These are phyloP conservation scores for Allobates femoralis DNA, from an alignment of 2,797 vertebrate species.

Conservation along the genomic window DNA sequence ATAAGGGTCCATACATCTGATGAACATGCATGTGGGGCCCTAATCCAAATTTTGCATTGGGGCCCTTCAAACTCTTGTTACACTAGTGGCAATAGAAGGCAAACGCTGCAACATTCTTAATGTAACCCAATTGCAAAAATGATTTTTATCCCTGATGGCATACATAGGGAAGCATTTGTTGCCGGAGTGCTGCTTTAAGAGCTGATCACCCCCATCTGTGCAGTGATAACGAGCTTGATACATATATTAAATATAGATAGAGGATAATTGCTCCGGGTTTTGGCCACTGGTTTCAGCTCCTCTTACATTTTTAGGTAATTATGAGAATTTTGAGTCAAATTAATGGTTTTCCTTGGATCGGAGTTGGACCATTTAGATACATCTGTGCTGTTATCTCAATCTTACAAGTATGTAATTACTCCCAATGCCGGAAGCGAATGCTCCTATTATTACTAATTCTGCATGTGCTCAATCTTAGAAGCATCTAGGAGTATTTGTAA, in stretches of 20 bases:
- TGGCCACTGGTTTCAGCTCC: too few species aligned
- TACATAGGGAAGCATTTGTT: too few species aligned
- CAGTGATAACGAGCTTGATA: neutral
- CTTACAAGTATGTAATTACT: conserved; percentile 32
- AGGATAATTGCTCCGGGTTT: neutral
- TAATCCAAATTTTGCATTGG: too few species aligned
- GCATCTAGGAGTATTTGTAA: conserved; percentile 27
- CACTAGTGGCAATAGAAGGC: too few species aligned
- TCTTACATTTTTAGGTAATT: neutral
- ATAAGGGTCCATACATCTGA: too few species aligned
- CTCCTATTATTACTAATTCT: neutral
- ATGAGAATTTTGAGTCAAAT: neutral
- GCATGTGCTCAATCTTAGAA: neutral
- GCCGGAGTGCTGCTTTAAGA: too few species aligned
- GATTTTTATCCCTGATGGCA: too few species aligned
- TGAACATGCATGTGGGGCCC: too few species aligned
- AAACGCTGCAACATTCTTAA: too few species aligned
- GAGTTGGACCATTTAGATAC: neutral
- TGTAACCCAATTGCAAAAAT: too few species aligned
- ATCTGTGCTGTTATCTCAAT: neutral
- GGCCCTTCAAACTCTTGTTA: too few species aligned
- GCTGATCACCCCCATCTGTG: neutral
- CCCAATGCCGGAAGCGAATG: neutral
- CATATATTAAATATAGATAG: neutral
- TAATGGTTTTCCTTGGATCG: neutral